Evolutionary conservation across 2,888 invertebrate genomes (phyloP).

Genomic region (Drosophila siamana): DNA sequence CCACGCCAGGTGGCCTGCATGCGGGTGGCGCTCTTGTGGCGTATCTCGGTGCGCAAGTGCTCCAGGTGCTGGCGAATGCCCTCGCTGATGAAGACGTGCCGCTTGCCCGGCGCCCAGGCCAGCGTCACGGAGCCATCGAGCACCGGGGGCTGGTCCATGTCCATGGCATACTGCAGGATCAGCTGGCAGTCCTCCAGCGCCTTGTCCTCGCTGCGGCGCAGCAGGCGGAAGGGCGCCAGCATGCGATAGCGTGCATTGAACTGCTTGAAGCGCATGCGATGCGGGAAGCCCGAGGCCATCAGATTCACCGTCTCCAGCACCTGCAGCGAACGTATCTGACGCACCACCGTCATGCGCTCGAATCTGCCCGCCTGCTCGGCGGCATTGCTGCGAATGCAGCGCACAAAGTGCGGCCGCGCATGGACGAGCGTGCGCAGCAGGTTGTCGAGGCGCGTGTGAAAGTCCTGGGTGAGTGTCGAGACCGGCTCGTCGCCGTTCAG

Average conservation of each 20-base stretch:
- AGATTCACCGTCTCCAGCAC: slow-evolving; percentile 97
- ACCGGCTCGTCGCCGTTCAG: slow-evolving; percentile 94
- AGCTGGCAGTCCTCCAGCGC: slow-evolving; percentile 91
- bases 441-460: slow-evolving; percentile 96
- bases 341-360: slow-evolving; percentile 93
- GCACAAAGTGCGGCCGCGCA: slow-evolving; percentile 97
- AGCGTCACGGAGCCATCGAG: slow-evolving; percentile 88
- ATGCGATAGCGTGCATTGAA: slow-evolving; percentile 94
- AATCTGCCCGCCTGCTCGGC: slow-evolving; percentile 93
- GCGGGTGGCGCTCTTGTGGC: slow-evolving; percentile 92
- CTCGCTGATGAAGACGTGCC: slow-evolving; percentile 97
- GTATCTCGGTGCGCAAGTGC: slow-evolving; percentile 91
- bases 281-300: slow-evolving; percentile 97
- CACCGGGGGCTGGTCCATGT: slow-evolving; percentile 88
- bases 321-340: slow-evolving; percentile 95
- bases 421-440: slow-evolving; percentile 95
- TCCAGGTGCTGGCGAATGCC: slow-evolving; percentile 96
- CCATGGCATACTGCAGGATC: slow-evolving; percentile 90
- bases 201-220: slow-evolving; percentile 89
- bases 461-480: slow-evolving; percentile 96
- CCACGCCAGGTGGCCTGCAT: slow-evolving; percentile 95
- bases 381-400: slow-evolving; percentile 95
- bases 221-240: slow-evolving; percentile 91
- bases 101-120: slow-evolving; percentile 96
- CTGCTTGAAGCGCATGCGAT: slow-evolving; percentile 97